Evolutionary conservation across 2,113 vertebrate genomes (phyloP).

Genomic region (Cyprinodon brontotheroides): DNA sequence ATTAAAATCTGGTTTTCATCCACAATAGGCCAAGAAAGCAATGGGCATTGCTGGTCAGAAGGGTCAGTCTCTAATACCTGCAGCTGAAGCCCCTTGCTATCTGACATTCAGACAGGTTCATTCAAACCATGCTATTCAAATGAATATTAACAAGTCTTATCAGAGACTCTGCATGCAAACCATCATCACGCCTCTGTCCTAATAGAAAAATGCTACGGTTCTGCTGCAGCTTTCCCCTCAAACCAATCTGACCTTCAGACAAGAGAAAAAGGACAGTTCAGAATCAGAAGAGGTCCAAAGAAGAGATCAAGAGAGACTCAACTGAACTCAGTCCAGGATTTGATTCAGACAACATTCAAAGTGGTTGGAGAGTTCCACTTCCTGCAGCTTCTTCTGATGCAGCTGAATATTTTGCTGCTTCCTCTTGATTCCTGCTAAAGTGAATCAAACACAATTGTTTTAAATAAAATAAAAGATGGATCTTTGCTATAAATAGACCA

Average conservation of each 20-base stretch:
- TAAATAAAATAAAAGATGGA: no score
- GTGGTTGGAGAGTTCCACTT: neutral
- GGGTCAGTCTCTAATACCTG: neutral
- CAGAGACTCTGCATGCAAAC: neutral
- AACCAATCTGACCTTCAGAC: neutral
- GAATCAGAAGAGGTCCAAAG: neutral
- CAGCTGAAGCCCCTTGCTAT: no score
- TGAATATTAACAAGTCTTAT: neutral
- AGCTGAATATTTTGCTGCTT: no score
- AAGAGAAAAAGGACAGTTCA: neutral
- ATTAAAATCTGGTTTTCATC: no score
- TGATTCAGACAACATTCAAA: neutral
- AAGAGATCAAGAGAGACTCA: neutral
- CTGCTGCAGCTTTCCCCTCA: neutral
- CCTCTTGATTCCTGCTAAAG: no score
- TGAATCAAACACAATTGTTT: no score
- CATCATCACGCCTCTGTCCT: neutral
- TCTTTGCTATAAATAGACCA: no score
- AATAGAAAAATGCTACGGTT: neutral
- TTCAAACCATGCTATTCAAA: neutral
- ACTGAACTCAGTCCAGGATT: neutral
- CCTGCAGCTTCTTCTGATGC: neutral
- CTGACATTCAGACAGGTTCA: neutral
- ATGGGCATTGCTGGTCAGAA: neutral
- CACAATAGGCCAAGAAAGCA: no score